phyloP scores from a whole-genome alignment of 2,797 vertebrate genomes.

The Pogoniulus pusillus region DNA sequence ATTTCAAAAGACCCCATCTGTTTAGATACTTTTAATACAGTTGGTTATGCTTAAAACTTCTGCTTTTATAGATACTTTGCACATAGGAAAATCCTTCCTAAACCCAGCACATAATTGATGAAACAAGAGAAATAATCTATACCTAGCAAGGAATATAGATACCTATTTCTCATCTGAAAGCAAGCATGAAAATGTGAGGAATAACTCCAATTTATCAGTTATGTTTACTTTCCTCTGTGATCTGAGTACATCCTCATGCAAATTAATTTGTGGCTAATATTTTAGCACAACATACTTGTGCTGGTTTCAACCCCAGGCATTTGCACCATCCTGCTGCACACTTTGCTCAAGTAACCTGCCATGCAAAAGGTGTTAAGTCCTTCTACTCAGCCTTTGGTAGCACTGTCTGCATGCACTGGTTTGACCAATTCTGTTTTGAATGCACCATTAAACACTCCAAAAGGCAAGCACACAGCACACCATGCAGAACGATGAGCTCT shows the following conservation, averaged over 20 bases:
- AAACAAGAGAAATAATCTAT: not conserved
- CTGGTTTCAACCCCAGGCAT: not conserved
- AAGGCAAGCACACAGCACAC: not conserved
- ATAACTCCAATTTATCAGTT: not conserved
- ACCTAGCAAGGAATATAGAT: not conserved
- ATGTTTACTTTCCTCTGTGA: not conserved
- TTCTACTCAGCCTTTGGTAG: not conserved
- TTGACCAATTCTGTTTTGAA: not conserved
- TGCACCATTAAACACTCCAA: not conserved
- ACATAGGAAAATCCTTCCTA: not conserved
- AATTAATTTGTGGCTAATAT: not conserved
- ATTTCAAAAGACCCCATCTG: not conserved
- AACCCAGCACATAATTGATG: not conserved
- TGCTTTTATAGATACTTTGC: not conserved
- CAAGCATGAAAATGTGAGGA: not conserved
- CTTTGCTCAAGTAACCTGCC: not conserved
- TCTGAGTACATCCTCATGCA: not conserved
- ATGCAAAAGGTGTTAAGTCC: no score
- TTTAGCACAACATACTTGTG: not conserved
- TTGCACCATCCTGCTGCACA: not conserved
- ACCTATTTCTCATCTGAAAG: not conserved
- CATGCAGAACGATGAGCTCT: not conserved
- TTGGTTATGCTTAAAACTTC: not conserved
- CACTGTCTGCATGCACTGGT: not conserved
- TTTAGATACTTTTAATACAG: not conserved